phyloP scores from a whole-genome alignment of 2,797 vertebrate species.

The Lerista edwardsae region DNA sequence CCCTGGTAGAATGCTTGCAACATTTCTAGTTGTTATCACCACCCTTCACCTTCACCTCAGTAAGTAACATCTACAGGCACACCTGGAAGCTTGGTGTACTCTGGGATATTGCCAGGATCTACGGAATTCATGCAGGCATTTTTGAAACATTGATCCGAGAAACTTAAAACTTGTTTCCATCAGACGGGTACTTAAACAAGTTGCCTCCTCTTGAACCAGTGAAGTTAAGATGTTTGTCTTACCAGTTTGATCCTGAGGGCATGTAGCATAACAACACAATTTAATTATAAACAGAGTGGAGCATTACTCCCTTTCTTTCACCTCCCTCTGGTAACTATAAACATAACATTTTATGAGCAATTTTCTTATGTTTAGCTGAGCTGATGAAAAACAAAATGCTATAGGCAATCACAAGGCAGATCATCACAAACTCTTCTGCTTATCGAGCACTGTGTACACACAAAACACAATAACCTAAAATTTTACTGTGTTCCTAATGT shows the following conservation, averaged over 20 bases:
- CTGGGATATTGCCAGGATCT: too few species aligned
- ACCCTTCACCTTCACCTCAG: too few species aligned
- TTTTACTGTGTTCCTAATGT: too few species aligned
- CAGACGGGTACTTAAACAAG: too few species aligned
- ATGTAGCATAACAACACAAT: not conserved
- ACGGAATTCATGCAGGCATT: too few species aligned
- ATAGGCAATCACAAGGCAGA: not conserved
- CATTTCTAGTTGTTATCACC: too few species aligned
- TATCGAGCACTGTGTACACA: not conserved
- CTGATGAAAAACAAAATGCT: not conserved
- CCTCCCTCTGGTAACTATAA: not conserved
- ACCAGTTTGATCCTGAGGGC: not conserved
- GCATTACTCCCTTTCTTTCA: not conserved
- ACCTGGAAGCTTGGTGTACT: too few species aligned
- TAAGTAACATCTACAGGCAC: too few species aligned
- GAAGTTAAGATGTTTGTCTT: not conserved
- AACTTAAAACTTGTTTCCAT: too few species aligned
- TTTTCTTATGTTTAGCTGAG: conserved; percentile 15
- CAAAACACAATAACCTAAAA: accelerated
- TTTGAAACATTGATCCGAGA: too few species aligned
- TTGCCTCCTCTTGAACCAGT: not conserved
- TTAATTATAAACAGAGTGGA: not conserved
- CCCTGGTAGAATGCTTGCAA: too few species aligned
- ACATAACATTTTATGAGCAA: not conserved
- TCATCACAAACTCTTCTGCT: not conserved